phyloP scores from a whole-genome alignment of 2,113 vertebrate genomes.

The Misgurnus anguillicaudatus region DNA sequence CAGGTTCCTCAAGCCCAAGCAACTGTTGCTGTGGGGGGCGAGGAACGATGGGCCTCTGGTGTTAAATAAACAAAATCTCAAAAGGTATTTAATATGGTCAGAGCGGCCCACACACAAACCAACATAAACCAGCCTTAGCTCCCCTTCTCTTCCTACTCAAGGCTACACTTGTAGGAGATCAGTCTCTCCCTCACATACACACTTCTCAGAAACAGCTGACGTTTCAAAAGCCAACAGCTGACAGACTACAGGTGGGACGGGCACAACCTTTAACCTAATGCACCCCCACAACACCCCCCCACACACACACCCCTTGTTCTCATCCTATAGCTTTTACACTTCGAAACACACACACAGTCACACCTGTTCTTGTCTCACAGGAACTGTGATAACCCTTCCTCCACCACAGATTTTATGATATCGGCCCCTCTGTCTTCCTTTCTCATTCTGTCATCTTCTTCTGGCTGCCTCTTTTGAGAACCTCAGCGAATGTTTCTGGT shows the following conservation, averaged over 20 bases:
- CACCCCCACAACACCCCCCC: constrained; percentile 44
- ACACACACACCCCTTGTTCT: constrained; percentile 58
- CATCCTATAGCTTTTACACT: constrained; percentile 39
- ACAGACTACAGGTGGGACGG: constrained; percentile 78
- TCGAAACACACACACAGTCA: not conserved
- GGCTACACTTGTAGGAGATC: constrained; percentile 8
- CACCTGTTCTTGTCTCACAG: constrained; percentile 44
- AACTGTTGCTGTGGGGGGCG: constrained; percentile 20
- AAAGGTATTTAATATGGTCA: constrained; percentile 61
- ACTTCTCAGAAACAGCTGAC: constrained; percentile 81
- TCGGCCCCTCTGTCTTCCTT: not conserved
- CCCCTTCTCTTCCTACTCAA: constrained; percentile 14
- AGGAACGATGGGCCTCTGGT: constrained; percentile 26
- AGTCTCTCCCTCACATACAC: constrained; percentile 48
- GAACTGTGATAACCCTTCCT: constrained; percentile 15
- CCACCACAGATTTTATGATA: constrained; percentile 6
- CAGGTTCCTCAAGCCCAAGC: not conserved
- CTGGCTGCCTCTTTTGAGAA: constrained; percentile 23
- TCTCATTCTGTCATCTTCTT: constrained; percentile 7
- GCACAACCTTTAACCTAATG: constrained; percentile 70
- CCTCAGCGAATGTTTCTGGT: constrained; percentile 29
- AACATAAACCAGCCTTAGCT: constrained; percentile 25
- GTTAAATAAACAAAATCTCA: constrained; percentile 60
- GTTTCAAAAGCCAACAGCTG: constrained; percentile 80
- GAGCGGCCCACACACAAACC: constrained; percentile 52